These are phyloP conservation scores for Malaclemys terrapin DNA, from an alignment of 2,113 vertebrate species.

Conservation along the genomic window DNA sequence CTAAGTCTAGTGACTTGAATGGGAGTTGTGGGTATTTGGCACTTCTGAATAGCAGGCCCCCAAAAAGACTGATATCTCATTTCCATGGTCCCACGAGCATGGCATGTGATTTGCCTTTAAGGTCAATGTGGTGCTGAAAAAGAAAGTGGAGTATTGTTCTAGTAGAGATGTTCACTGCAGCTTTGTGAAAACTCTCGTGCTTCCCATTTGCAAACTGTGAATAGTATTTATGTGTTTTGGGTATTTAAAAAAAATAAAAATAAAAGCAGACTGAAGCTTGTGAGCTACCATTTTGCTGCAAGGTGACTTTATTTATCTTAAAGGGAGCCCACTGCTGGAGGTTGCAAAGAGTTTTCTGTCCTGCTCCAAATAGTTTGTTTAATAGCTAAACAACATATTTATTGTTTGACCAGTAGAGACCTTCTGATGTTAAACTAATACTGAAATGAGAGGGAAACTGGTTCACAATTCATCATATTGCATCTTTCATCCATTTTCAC, in stretches of 20 bases:
- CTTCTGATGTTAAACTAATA: not conserved
- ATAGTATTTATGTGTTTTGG: not conserved
- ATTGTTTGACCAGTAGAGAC: not conserved
- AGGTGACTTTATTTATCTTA: not conserved
- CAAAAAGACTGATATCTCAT: not conserved
- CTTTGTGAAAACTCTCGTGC: not conserved
- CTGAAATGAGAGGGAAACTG: not conserved
- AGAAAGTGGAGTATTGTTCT: not conserved
- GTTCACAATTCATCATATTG: not conserved
- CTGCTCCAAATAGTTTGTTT: not conserved
- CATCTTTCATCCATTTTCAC: not conserved
- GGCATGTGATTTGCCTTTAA: accelerated
- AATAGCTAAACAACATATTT: not conserved
- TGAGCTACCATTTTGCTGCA: not conserved
- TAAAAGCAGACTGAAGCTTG: not conserved
- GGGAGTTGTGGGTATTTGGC: not conserved
- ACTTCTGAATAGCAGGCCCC: not conserved
- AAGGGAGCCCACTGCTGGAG: not conserved
- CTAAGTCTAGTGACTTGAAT: accelerated
- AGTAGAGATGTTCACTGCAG: accelerated
- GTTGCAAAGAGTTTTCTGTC: not conserved
- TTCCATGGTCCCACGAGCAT: not conserved
- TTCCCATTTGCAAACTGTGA: not conserved
- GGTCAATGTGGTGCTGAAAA: not conserved
- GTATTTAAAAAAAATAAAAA: not conserved